Evolutionary conservation across 2,113 vertebrate species (phyloP), one percentile per base, ranked within the genome.

Genomic region (Riparia riparia): DNA sequence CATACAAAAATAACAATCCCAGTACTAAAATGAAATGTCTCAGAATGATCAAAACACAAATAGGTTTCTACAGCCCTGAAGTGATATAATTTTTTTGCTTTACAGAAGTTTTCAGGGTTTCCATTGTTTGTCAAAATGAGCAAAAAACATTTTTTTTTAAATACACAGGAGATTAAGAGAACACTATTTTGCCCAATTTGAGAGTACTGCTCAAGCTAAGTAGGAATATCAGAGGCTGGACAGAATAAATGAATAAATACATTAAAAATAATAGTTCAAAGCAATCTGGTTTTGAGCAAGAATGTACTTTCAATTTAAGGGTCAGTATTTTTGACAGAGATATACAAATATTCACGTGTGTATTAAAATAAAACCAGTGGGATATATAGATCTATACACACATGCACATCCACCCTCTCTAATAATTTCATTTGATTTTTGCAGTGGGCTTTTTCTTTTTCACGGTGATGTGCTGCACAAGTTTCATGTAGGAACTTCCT

Each of bases 161-260:
- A 90, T 86, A 68, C 60, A 70, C 56, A 57, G 41, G 91, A 82
- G 65, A 93, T 94, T 90, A 95, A 26, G 72, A 87, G 60, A 89
- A 79, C 14, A 42, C 6, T 72, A 61, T 95, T 95, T 96, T 92
- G 51, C 17, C 64, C 80, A 92, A 7, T 83, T 90, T 92, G 81
- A 86, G 72, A 95, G 28, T 53, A 39, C 37, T 83, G 72, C 70
- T 94, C 53, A 56, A 76, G 68, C 51, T 94, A 92, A 56, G 56
- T 50, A 92, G 45, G 72, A 81, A 57, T 79, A 90, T 61, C 82
- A 90, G 71, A 84, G 61, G 37, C 77, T 96, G 95, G 72, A 78
- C 92, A 72, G 92, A 96, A 96, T 96, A 97, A 97, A 95, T 95
- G 72, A 95, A 96, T 93, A 94, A 96, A 96, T 95, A 64, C 72